Conservation (phyloP, 2,888 invertebrate genomes). For the Drosophila testacea region DNA sequence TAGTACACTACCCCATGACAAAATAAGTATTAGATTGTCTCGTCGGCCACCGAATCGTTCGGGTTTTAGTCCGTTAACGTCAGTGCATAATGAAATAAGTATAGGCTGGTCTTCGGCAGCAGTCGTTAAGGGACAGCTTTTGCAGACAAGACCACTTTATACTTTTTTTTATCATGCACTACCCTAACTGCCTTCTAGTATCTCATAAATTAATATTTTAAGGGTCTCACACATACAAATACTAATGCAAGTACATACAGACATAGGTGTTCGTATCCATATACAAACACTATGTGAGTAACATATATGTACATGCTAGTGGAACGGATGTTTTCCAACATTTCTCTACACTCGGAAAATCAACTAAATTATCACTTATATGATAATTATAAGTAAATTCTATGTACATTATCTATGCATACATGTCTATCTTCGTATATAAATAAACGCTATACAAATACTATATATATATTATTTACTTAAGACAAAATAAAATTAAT, state of each 20-base stretch:
- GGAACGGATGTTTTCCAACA: slow-evolving; percentile 35
- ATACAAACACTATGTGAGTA: background rate
- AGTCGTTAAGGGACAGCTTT: too few species aligned
- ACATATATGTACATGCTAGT: slow-evolving; percentile 25
- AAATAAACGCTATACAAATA: slow-evolving; percentile 2
- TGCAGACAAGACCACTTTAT: too few species aligned
- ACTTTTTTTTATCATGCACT: background rate
- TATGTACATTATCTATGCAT: slow-evolving; percentile 1
- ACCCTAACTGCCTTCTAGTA: slow-evolving; percentile 2
- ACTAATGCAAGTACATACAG: background rate
- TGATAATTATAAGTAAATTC: slow-evolving; percentile 12
- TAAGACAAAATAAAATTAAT: slow-evolving; percentile 13
- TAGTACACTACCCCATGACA: slow-evolving; percentile 7
- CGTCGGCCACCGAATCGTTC: too few species aligned
- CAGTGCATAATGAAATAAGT: too few species aligned
- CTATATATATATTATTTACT: slow-evolving; percentile 10
- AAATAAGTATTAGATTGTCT: too few species aligned
- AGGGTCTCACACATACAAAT: slow-evolving; percentile 24
- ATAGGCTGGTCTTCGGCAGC: too few species aligned
- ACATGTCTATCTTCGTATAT: slow-evolving; percentile 2
- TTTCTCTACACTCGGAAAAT: slow-evolving; percentile 12
- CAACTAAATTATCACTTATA: slow-evolving; percentile 19
- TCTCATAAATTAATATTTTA: slow-evolving; percentile 36
- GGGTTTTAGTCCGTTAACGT: too few species aligned
- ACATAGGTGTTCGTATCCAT: background rate